phyloP scores from a whole-genome alignment of 2,797 vertebrate genomes.

The Lutjanus argentimaculatus region DNA sequence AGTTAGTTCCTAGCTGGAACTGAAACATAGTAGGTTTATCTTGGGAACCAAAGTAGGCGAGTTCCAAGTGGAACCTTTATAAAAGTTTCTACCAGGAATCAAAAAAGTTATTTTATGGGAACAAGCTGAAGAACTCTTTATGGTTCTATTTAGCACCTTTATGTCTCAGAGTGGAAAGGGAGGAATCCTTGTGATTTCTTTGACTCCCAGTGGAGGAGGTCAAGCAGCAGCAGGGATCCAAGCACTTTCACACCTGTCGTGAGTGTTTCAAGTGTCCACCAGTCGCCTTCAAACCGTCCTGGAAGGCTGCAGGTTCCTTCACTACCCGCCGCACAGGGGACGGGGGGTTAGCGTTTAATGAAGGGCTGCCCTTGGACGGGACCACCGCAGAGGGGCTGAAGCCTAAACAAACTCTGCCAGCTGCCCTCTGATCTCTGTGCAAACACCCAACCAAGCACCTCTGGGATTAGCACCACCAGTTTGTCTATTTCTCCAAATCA shows the following conservation, averaged over 20 bases:
- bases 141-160: no score
- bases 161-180: background rate
- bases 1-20: no score
- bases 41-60: no score
- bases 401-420: slow-evolving; percentile 81
- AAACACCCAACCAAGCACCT: slow-evolving; percentile 69
- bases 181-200: slow-evolving; percentile 35
- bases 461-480: slow-evolving; percentile 61
- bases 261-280: slow-evolving; percentile 42
- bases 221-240: slow-evolving; percentile 42
- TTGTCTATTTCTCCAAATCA: slow-evolving; percentile 45
- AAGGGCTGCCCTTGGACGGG: slow-evolving; percentile 69
- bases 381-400: slow-evolving; percentile 67
- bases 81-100: no score
- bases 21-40: no score
- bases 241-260: slow-evolving; percentile 60
- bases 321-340: slow-evolving; percentile 43
- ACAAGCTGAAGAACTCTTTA: no score
- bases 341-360: slow-evolving; percentile 71
- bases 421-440: slow-evolving; percentile 77
- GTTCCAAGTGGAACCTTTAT: no score
- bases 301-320: slow-evolving; percentile 29
- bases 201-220: slow-evolving; percentile 27
- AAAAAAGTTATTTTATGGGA: no score
- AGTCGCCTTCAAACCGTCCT: slow-evolving; percentile 40